These are phyloP conservation scores for Drosophila peninsularis DNA, from an alignment of 2,888 invertebrate genomes.

Conservation along the genomic window DNA sequence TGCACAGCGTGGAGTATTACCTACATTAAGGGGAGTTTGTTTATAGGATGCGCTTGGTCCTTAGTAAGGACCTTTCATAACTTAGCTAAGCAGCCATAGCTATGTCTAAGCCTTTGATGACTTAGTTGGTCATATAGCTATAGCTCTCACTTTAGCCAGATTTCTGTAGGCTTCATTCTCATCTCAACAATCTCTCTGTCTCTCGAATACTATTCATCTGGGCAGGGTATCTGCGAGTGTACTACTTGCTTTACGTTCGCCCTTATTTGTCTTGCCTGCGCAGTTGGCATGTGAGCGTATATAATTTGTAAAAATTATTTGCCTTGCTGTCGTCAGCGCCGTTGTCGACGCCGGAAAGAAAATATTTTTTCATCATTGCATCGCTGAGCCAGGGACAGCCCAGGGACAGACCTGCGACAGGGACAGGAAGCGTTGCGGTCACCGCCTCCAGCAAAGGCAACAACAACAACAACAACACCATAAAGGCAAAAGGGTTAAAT, in stretches of 20 bases:
- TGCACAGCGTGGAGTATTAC: not conserved
- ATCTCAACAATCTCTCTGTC: no score
- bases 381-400: conserved; percentile 34
- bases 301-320: conserved; percentile 78
- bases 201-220: no score
- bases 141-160: no score
- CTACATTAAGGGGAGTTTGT: not conserved
- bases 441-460: conserved; percentile 59
- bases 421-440: conserved; percentile 69
- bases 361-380: conserved; percentile 70
- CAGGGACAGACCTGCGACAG: conserved; percentile 14
- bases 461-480: not conserved
- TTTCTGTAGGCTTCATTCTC: no score
- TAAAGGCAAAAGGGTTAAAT: conserved; percentile 63
- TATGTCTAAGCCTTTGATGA: no score
- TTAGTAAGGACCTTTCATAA: no score
- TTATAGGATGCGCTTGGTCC: not conserved
- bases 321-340: conserved; percentile 62
- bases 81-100: no score
- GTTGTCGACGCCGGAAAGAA: conserved; percentile 51
- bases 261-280: conserved; percentile 59
- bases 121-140: no score
- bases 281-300: conserved; percentile 73
- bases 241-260: not conserved
- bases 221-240: conserved; percentile 10